Conservation (phyloP, 2,797 vertebrate species). For the Caiman crocodilus region DNA sequence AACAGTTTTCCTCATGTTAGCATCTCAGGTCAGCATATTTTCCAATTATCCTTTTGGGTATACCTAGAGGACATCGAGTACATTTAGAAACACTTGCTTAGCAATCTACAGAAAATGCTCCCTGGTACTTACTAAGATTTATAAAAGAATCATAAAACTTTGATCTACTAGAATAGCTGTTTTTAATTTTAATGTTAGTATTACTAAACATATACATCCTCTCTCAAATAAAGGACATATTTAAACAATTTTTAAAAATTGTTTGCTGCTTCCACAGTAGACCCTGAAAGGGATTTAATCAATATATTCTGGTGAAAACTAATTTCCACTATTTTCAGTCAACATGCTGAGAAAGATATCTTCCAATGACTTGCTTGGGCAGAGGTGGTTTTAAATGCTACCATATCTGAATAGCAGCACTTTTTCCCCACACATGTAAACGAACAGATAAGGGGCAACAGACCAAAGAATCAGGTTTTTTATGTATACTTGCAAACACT, state of each 20-base stretch:
- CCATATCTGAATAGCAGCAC: not conserved
- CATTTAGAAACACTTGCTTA: conserved; percentile 2
- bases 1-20: not conserved
- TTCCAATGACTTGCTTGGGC: not conserved
- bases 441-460: not conserved
- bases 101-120: conserved; percentile 5
- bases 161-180: not conserved
- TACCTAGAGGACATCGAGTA: not conserved
- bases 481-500: not conserved
- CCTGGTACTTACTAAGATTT: conserved; percentile 2
- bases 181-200: not conserved
- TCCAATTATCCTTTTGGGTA: not conserved
- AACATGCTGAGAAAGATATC: not conserved
- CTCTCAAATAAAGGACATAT: not conserved
- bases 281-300: not conserved
- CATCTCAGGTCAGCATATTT: not conserved
- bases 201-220: not conserved
- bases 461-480: not conserved
- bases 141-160: not conserved
- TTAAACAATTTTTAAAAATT: not conserved
- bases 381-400: not conserved
- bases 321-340: not conserved
- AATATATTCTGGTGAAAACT: not conserved
- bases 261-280: not conserved
- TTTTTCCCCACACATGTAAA: not conserved